Evolutionary conservation across 2,888 invertebrate genomes (phyloP).

Genomic region (Cremastinae sp.): DNA sequence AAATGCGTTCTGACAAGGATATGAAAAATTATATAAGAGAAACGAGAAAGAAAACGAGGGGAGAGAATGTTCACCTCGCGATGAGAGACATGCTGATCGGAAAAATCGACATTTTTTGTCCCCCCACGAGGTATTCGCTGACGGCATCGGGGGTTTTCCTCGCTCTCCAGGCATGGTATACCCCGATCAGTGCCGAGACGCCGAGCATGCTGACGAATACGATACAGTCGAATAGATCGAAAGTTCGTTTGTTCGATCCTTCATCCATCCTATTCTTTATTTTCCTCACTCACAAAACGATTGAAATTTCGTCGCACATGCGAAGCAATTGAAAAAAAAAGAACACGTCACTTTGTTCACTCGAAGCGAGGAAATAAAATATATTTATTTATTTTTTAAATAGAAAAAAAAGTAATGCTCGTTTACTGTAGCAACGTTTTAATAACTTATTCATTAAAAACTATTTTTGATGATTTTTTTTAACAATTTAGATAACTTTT

Average conservation of each 20-base stretch:
- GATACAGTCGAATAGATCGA: conserved; percentile 85
- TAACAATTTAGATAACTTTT: too few relatives aligned
- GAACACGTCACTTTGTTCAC: conserved; percentile 10
- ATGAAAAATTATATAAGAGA: too few relatives aligned
- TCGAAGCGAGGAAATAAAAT: neutral
- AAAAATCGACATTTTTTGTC: conserved; percentile 89
- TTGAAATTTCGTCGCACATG: neutral
- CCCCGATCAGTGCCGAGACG: conserved; percentile 85
- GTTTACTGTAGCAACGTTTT: too few relatives aligned
- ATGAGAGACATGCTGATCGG: conserved; percentile 90
- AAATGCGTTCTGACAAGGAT: too few relatives aligned
- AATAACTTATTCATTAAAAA: too few relatives aligned
- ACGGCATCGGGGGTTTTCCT: conserved; percentile 86
- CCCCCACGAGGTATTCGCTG: conserved; percentile 87
- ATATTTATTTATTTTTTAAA: neutral
- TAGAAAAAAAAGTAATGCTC: too few relatives aligned
- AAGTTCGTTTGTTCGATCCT: conserved; percentile 73
- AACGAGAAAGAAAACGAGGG: too few relatives aligned
- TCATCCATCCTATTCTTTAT: conserved; percentile 42
- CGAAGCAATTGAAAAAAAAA: neutral
- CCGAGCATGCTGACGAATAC: conserved; percentile 86
- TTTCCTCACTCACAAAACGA: neutral
- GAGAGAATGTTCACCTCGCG: conserved; percentile 84
- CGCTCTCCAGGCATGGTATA: conserved; percentile 88
- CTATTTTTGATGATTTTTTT: too few relatives aligned